Evolutionary conservation across 1,140 invertebrate genomes (phyloP).

Genomic region (Pararge aegeria): DNA sequence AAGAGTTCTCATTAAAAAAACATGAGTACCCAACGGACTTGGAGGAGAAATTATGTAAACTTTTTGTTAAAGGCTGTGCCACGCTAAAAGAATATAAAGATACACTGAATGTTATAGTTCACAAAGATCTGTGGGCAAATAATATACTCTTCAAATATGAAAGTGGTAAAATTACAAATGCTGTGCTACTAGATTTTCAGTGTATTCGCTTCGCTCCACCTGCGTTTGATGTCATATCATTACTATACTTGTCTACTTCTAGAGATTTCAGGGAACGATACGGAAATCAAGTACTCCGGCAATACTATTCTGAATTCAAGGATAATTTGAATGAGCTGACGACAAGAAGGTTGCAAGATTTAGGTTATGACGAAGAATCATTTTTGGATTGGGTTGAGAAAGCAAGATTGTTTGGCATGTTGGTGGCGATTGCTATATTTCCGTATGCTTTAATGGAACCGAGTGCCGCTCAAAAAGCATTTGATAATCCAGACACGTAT

Average conservation of each 20-base stretch:
- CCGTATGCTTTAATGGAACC: conserved; percentile 57
- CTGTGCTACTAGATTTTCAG: conserved; percentile 72
- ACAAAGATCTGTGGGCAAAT: conserved; percentile 78
- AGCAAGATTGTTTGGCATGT: conserved; percentile 42
- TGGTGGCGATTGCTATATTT: conserved; percentile 42
- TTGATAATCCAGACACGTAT: conserved; percentile 56
- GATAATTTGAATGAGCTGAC: conserved; percentile 41
- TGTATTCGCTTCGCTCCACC: conserved; percentile 67
- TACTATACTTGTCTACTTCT: conserved; percentile 63
- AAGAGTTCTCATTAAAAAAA: conserved; percentile 44
- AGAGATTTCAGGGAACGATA: conserved; percentile 53
- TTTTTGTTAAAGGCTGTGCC: conserved; percentile 46
- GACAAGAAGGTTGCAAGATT: conserved; percentile 37
- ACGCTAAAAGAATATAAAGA: conserved; percentile 39
- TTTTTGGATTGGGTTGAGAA: conserved; percentile 49
- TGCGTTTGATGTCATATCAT: conserved; percentile 66
- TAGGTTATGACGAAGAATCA: conserved; percentile 37
- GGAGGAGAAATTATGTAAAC: conserved; percentile 33
- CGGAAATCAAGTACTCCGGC: conserved; percentile 44
- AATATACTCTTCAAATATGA: conserved; percentile 77
- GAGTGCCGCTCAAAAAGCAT: conserved; percentile 36
- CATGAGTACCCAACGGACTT: conserved; percentile 30
- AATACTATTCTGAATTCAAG: conserved; percentile 59
- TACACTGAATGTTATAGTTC: conserved; percentile 67
- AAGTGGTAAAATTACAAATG: conserved; percentile 43